Conservation (phyloP, 2,797 vertebrate genomes). For the Hyperoplus lanceolatus region DNA sequence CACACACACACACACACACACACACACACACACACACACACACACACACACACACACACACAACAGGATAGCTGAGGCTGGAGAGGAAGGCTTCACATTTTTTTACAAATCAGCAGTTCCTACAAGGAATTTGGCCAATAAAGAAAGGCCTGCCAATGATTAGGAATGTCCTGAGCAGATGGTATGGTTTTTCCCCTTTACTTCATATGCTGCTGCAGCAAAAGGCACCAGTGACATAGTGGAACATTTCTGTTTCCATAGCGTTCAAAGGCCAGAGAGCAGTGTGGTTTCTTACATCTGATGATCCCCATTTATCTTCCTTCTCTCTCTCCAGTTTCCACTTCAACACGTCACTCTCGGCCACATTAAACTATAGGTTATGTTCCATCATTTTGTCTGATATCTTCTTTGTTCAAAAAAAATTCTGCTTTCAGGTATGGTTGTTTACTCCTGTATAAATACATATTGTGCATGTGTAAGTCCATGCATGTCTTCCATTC, state of each 20-base stretch:
- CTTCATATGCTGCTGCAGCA: slow-evolving; percentile 67
- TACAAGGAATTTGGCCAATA: slow-evolving; percentile 70
- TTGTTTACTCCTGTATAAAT: neutral
- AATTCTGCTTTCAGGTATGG: too few relatives aligned
- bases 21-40: too few relatives aligned
- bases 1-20: too few relatives aligned
- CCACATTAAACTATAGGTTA: neutral
- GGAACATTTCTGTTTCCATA: slow-evolving; percentile 75
- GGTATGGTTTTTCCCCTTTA: slow-evolving; percentile 62
- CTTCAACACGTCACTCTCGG: neutral
- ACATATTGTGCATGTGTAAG: neutral
- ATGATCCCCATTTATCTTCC: slow-evolving; percentile 4
- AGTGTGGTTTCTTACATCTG: slow-evolving; percentile 19
- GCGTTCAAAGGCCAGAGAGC: slow-evolving; percentile 41
- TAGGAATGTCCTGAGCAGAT: slow-evolving; percentile 81
- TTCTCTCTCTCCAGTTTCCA: neutral
- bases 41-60: neutral
- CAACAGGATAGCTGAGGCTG: slow-evolving; percentile 26
- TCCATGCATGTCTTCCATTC: neutral
- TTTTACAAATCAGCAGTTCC: slow-evolving; percentile 78
- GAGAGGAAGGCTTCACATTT: slow-evolving; percentile 58
- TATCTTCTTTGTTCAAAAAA: neutral
- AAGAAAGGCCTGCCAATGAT: slow-evolving; percentile 70
- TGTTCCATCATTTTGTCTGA: neutral
- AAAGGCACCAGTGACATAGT: slow-evolving; percentile 75